Base-by-base conservation (phyloP, 2,113 vertebrate species). In the Varanus salvator region DNA sequence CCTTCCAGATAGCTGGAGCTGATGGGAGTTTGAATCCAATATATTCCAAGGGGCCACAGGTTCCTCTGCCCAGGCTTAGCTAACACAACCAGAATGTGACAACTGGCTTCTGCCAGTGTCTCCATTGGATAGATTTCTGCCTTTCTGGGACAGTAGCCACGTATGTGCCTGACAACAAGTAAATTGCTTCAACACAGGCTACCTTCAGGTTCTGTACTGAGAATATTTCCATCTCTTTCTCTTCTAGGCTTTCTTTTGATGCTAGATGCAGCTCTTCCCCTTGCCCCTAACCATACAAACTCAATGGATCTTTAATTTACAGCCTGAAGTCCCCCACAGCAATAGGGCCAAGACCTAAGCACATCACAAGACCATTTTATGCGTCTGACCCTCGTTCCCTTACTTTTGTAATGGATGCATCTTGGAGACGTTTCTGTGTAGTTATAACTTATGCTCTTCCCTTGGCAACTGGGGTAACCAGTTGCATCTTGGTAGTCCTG, bases 201-300 rank as follows among this genome's bases (percentile, higher is more conserved):
- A 14, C 80, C 29, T 68, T 4, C 9, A 12, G 6, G 5, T 0
- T 87, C 5, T 6, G 0, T 86, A 0, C 0, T 57, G 1, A 44
- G 23, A 82, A 12, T 44, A 44, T 92, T 31, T 93, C 50, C 4
- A 1, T 92, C 84, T 93, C 11, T 93, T 17, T 6, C 0, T 88
- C 2, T 72, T 17, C 48, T 77, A 84, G 80, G 64, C 27, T 84
- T 77, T n/a, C 89, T 6, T 6, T 19, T 0, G 75, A 94, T 94
- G 71, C 68, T 81, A 75, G 6, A 89, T 89, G 72, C 82, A 82
- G 90, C 90, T 92, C 66, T 76, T 94, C 87, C 81, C 74, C 78
- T 68, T 87, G 3, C 50, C n/a, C 19, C 7, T 2, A 91, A 54
- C 69, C 75, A 27, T 83, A 57, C 17, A 54, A 75, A 31, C 6